Base-by-base conservation (phyloP, 92 coral and sea anemone species). In the Umimayanthus kanabou region DNA sequence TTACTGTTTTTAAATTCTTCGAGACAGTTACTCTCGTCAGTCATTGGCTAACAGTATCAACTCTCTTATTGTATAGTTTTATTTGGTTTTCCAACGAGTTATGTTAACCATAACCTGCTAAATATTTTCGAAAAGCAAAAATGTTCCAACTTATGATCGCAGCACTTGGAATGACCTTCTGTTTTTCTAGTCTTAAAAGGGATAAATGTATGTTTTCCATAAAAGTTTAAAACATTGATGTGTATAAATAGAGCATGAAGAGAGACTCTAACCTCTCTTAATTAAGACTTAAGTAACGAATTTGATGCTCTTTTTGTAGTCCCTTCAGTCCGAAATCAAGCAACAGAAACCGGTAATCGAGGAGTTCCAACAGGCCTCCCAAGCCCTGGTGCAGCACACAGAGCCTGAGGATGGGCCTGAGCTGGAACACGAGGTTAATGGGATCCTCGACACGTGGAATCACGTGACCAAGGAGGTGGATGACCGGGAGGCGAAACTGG, bases 361-460 rank as follows among this genome's bases (percentile, higher is more conserved):
- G 82, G 95, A 94, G 85, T 95, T 97, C 77, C 90, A 89, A 67
- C 84, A 92, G 79, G 98, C 96, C 78, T 90, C 96, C 39, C 94
- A 97, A 81, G 89, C 89, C 22, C 90, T 94, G 67, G 89, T 97
- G 9, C 91, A 93, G 66, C 88, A 92, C 70, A 90, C 94, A n/a
- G 94, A 89, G 79, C 98, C 96, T 14, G 94, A 89, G 28, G 94
- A 93, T 40, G 89, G 90, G 14, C 88, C 90, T 15, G 92, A 88
- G 40, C 91, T 97, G 16, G 91, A 91, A 39, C 85, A 93, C 49
- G 99, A 97, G 88, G 91, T 97, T 22, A 83, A 83, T 28, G 87
- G 87, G 22, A 83, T 83, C 67, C 42, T 83, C 65, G 87, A 83
- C n/a, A 83, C 87, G 11, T 83, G 87, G 87, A 80, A 89, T 81